Conservation (phyloP, 2,113 vertebrate genomes). For the Brachyhypopomus occidentalis region DNA sequence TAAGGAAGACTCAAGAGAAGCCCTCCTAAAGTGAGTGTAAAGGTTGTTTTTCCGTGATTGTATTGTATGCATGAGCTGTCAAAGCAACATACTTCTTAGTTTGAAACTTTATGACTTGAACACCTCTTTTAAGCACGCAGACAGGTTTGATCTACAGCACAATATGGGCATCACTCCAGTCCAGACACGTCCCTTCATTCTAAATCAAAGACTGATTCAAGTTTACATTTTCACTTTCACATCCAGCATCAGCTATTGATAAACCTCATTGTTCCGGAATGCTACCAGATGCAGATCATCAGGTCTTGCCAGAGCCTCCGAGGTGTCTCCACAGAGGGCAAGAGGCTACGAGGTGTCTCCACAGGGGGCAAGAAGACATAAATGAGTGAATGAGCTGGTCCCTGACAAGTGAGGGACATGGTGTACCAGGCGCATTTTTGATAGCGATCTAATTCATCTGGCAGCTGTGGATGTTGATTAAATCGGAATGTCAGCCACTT, state of each 20-base stretch:
- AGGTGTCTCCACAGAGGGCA: constrained; percentile 50
- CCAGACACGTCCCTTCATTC: constrained; percentile 26
- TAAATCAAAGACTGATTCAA: constrained; percentile 31
- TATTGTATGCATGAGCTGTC: not conserved
- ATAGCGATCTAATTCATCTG: constrained; percentile 81
- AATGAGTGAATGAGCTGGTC: constrained; percentile 76
- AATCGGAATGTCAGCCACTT: constrained; percentile 80
- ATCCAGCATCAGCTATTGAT: constrained; percentile 19
- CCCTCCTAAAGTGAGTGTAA: constrained; percentile 4
- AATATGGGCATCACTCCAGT: constrained; percentile 28
- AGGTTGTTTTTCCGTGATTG: constrained; percentile 5
- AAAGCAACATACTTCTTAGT: constrained; percentile 11
- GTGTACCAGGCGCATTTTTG: constrained; percentile 78
- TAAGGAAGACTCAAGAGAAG: not conserved
- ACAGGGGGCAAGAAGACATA: constrained; percentile 70
- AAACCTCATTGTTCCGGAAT: constrained; percentile 40
- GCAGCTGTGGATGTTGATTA: constrained; percentile 80
- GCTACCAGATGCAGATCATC: constrained; percentile 66
- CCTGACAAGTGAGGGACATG: constrained; percentile 78
- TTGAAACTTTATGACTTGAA: constrained; percentile 15
- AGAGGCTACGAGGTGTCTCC: constrained; percentile 55
- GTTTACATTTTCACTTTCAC: constrained; percentile 53
- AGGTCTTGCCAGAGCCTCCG: constrained; percentile 52
- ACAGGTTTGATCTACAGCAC: constrained; percentile 34
- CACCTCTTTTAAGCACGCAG: constrained; percentile 30